Percentiles rank a stretch among this genome's conserved stretches.
Evolutionary conservation across 2,888 invertebrate species (phyloP).

Genomic region (Petrolisthes manimaculis): DNA sequence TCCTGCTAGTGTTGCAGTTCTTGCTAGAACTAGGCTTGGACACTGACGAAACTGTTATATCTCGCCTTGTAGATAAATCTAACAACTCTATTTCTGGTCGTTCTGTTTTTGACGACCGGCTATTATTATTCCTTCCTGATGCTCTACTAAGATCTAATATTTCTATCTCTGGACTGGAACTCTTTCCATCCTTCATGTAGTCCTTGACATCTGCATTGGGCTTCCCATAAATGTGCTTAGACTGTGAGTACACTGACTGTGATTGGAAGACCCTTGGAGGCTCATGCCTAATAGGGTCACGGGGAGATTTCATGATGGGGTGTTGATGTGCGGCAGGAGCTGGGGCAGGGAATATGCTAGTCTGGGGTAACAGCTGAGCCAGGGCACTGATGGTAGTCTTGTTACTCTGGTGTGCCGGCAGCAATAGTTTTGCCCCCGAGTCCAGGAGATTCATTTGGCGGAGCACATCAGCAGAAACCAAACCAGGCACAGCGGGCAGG

Average conservation of each 20-base stretch:
- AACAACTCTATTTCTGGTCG: slow-evolving; percentile 63
- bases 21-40: slow-evolving; percentile 60
- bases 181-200: slow-evolving; percentile 47
- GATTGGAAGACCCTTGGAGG: slow-evolving; percentile 65
- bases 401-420: slow-evolving; percentile 65
- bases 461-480: slow-evolving; percentile 62
- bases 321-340: slow-evolving; percentile 64
- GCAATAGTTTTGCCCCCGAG: slow-evolving; percentile 54
- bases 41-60: slow-evolving; percentile 65
- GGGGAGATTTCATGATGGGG: slow-evolving; percentile 43
- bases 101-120: slow-evolving; percentile 45
- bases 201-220: slow-evolving; percentile 59
- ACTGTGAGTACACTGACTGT: slow-evolving; percentile 62
- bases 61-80: slow-evolving; percentile 63
- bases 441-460: slow-evolving; percentile 63
- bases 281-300: slow-evolving; percentile 59
- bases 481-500: slow-evolving; percentile 61
- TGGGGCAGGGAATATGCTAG: slow-evolving; percentile 65
- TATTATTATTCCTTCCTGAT: slow-evolving; percentile 35
- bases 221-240: slow-evolving; percentile 65
- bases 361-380: slow-evolving; percentile 64
- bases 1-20: slow-evolving; percentile 52
- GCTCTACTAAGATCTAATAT: slow-evolving; percentile 64
- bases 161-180: slow-evolving; percentile 65
- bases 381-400: slow-evolving; percentile 66